Conservation (phyloP, 2,113 vertebrate species). For the Lontra canadensis region DNA sequence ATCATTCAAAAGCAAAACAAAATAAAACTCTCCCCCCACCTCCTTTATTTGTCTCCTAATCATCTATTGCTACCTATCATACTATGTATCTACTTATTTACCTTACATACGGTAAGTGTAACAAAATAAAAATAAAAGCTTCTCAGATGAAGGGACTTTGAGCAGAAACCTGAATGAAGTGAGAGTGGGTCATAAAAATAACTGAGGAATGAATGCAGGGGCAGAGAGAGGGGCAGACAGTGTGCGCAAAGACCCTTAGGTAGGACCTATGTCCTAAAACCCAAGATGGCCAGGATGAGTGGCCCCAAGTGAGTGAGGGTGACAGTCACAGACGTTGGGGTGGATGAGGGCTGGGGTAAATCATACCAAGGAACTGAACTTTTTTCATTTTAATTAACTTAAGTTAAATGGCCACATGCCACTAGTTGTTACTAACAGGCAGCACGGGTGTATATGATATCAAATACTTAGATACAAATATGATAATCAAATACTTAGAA, state of each 20-base stretch:
- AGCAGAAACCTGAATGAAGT: neutral
- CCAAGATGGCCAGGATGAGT: neutral
- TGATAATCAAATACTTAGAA: neutral
- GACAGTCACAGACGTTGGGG: neutral
- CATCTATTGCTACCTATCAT: neutral
- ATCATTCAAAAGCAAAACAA: neutral
- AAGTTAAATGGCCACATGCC: neutral
- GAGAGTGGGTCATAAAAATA: neutral
- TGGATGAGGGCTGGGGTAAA: neutral
- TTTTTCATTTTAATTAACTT: neutral
- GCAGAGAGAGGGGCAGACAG: neutral
- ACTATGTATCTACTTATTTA: neutral
- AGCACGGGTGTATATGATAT: neutral
- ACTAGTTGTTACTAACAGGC: neutral
- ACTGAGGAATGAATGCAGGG: neutral
- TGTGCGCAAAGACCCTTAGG: neutral
- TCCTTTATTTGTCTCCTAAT: neutral
- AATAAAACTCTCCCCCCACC: neutral
- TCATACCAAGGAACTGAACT: neutral
- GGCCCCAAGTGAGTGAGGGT: neutral
- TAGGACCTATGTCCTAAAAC: neutral
- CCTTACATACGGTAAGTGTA: neutral
- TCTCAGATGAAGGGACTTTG: neutral
- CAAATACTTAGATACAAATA: neutral
- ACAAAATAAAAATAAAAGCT: neutral